Conservation (phyloP, 2,113 vertebrate species). For the Neolamprologus modestus region DNA sequence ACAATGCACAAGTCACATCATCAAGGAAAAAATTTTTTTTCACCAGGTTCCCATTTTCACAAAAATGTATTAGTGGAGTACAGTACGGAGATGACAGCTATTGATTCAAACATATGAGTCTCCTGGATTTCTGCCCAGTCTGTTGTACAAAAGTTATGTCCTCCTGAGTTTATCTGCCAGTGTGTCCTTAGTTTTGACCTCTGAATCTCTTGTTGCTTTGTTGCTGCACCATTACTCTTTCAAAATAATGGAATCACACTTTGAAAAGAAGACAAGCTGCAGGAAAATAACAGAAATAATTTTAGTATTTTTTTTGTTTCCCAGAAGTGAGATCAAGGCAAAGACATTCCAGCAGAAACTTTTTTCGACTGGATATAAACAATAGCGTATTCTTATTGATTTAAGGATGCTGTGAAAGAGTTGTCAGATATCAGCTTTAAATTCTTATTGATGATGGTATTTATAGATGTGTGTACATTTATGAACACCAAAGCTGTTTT, state of each 20-base stretch:
- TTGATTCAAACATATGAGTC: not conserved
- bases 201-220: not conserved
- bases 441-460: not conserved
- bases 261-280: not conserved
- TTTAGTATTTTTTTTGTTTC: not conserved
- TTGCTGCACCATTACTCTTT: not conserved
- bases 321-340: not conserved
- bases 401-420: not conserved
- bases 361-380: not conserved
- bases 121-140: not conserved
- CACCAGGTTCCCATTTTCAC: not conserved
- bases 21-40: rapidly evolving
- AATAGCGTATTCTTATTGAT: not conserved
- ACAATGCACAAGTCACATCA: not conserved
- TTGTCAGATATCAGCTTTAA: not conserved
- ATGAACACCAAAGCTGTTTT: not conserved
- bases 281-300: not conserved
- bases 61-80: not conserved
- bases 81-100: not conserved
- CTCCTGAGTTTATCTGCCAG: not conserved
- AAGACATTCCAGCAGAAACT: not conserved
- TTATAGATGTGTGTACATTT: not conserved
- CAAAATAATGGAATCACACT: not conserved
- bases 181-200: not conserved
- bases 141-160: not conserved